phyloP scores from a whole-genome alignment of 2,888 invertebrate genomes.

The Acholoe squamosa region DNA sequence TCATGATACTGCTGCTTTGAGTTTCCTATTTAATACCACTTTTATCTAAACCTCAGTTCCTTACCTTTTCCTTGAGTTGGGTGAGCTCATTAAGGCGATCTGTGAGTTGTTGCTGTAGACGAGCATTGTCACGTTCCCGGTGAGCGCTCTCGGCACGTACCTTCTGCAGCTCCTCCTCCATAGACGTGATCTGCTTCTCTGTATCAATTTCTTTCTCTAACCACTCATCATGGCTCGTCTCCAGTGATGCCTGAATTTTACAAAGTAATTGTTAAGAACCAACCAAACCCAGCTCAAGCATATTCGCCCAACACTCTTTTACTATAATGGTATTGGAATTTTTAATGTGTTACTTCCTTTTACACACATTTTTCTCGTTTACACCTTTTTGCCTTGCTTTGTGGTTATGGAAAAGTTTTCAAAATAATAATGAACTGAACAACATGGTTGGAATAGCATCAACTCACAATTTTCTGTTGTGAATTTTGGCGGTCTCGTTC shows the following conservation, averaged over 20 bases:
- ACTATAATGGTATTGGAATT: no score
- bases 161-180: slow-evolving; percentile 72
- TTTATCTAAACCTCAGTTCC: background rate
- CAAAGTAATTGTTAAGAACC: no score
- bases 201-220: slow-evolving; percentile 73
- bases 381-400: no score
- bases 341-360: no score
- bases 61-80: slow-evolving; percentile 38
- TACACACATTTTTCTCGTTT: no score
- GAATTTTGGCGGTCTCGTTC: slow-evolving; percentile 70
- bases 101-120: slow-evolving; percentile 37
- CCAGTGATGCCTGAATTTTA: slow-evolving; percentile 71
- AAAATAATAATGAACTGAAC: no score
- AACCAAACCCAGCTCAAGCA: no score
- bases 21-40: no score
- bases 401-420: no score
- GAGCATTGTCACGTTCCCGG: slow-evolving; percentile 35
- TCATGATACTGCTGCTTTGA: no score
- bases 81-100: background rate
- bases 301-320: no score
- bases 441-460: background rate
- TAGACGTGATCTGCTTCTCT: slow-evolving; percentile 73
- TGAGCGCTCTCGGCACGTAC: slow-evolving; percentile 16
- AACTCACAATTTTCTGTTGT: slow-evolving; percentile 75
- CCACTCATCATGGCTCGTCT: slow-evolving; percentile 72